Evolutionary conservation across 2,113 vertebrate genomes (phyloP).

Genomic region (Gambusia holbrooki): DNA sequence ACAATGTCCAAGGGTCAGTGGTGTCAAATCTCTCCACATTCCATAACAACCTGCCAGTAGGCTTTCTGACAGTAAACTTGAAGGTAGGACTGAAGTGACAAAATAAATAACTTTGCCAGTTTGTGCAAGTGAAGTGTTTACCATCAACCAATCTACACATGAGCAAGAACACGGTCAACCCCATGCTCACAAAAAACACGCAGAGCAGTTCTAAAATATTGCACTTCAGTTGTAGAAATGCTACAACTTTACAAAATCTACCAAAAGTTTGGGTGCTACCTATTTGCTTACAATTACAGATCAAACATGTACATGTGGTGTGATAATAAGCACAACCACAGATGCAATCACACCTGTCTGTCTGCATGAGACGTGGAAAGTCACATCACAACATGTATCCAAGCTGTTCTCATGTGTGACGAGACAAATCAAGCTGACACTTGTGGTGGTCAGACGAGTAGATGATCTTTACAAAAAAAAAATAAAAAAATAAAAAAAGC

Average conservation of each 20-base stretch:
- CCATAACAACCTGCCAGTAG: neutral
- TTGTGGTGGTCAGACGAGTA: neutral
- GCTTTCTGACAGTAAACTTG: neutral
- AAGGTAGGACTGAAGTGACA: neutral
- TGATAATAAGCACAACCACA: conserved; percentile 15
- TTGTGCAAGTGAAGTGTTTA: neutral
- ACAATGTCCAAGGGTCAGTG: conserved; percentile 13
- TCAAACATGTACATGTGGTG: neutral
- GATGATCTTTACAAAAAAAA: neutral
- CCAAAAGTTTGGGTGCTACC: neutral
- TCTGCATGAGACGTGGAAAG: conserved; percentile 58
- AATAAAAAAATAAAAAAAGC: neutral
- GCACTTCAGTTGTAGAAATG: neutral
- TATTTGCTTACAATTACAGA: neutral
- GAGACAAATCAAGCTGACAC: conserved; percentile 46
- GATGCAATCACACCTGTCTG: conserved; percentile 63
- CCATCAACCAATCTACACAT: neutral
- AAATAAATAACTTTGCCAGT: conserved; percentile 5
- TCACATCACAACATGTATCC: conserved; percentile 50
- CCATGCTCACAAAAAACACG: neutral
- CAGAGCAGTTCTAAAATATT: neutral
- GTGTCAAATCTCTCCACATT: conserved; percentile 3
- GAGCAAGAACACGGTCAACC: neutral
- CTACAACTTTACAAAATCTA: neutral
- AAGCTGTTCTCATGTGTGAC: conserved; percentile 34